Conservation (phyloP, 2,888 invertebrate species). For the Spialia ferax region DNA sequence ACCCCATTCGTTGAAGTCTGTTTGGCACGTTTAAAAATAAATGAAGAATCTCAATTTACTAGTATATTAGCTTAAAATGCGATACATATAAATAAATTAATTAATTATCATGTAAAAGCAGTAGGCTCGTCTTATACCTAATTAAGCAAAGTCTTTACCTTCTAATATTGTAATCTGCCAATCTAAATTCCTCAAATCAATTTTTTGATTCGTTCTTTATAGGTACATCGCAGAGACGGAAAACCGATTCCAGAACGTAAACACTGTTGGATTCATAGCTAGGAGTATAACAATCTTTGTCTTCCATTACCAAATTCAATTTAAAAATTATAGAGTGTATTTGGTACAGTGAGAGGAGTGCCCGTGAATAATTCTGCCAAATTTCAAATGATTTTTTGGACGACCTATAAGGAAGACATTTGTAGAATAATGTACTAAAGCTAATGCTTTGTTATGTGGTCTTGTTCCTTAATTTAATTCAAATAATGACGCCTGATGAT, state of each 20-base stretch:
- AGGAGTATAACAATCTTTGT: neutral
- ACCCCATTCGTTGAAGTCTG: neutral
- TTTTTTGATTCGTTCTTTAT: neutral
- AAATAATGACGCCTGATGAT: constrained; percentile 18
- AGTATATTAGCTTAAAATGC: no score
- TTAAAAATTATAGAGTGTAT: neutral
- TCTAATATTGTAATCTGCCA: neutral
- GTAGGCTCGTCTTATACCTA: no score
- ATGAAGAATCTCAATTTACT: no score
- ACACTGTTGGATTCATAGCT: neutral
- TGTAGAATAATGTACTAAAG: constrained; percentile 10
- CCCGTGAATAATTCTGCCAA: constrained; percentile 3
- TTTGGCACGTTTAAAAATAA: neutral
- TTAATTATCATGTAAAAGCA: no score
- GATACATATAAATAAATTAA: no score
- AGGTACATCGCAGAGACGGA: neutral
- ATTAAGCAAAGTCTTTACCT: no score
- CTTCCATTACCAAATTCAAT: constrained; percentile 5
- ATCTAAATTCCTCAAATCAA: neutral
- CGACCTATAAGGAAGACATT: constrained; percentile 30
- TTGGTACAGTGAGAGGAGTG: neutral
- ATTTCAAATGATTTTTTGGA: neutral
- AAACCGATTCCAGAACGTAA: constrained; percentile 6
- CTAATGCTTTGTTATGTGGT: constrained; percentile 29
- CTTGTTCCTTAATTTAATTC: constrained; percentile 35